A percentile compares a stretch with the other conserved stretches of the same genome.
These are phyloP conservation scores for Cheilinus undulatus DNA, from an alignment of 2,113 vertebrate species.

Conservation along the genomic window DNA sequence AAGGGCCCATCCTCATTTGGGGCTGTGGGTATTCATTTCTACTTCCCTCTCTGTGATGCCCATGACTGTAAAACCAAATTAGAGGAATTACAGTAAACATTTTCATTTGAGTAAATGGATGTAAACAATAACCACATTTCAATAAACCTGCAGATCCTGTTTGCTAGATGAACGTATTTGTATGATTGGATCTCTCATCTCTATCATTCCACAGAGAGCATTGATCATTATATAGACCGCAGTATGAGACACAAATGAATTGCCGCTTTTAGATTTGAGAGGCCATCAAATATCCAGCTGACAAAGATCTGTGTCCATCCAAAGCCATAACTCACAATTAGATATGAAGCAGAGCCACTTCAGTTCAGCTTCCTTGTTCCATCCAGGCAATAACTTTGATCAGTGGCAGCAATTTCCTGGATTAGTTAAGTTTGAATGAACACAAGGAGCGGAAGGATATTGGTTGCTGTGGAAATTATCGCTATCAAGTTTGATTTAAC, in stretches of 20 bases:
- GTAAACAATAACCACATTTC: background rate
- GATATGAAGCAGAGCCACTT: slow-evolving; percentile 48
- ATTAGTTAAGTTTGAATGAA: slow-evolving; percentile 55
- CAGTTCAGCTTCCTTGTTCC: slow-evolving; percentile 61
- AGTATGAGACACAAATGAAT: slow-evolving; percentile 25
- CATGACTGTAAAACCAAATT: slow-evolving; percentile 1
- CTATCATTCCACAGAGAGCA: slow-evolving; percentile 3
- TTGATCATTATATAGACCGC: slow-evolving; percentile 6
- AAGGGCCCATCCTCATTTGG: no score
- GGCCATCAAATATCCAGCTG: slow-evolving; percentile 41
- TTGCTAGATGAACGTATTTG: background rate
- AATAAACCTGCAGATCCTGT: slow-evolving; percentile 9
- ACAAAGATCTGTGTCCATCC: slow-evolving; percentile 58
- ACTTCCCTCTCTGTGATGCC: no score
- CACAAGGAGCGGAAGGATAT: slow-evolving; percentile 17
- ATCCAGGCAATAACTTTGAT: slow-evolving; percentile 66
- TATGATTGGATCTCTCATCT: background rate
- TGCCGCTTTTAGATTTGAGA: slow-evolving; percentile 48
- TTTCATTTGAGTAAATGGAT: slow-evolving; percentile 1
- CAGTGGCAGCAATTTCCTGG: slow-evolving; percentile 63
- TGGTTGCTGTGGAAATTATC: slow-evolving; percentile 33
- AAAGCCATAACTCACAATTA: slow-evolving; percentile 46
- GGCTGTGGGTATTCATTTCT: no score
- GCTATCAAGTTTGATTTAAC: slow-evolving; percentile 42
- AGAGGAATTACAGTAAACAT: background rate